Conservation (phyloP, 1,140 invertebrate species). For the Pseudoatta argentina region DNA sequence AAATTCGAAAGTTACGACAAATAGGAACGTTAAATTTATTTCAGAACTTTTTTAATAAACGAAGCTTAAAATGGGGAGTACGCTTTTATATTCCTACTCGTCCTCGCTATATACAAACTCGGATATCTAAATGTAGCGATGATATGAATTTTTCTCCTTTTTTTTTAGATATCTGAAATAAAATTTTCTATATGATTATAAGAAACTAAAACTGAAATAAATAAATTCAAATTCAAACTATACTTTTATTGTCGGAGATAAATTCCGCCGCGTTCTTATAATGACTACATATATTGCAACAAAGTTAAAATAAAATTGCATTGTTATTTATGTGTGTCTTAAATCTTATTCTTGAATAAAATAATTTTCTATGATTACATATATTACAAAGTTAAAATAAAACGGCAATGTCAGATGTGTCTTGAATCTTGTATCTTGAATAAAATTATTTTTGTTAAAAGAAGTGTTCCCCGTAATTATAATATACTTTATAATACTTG, state of each 20-base stretch:
- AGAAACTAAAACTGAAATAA: neutral
- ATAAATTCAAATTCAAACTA: neutral
- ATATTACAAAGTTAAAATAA: constrained; percentile 11
- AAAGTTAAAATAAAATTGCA: neutral
- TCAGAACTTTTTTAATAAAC: constrained; percentile 55
- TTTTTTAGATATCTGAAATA: neutral
- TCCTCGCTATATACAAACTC: neutral
- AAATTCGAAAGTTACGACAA: constrained; percentile 30
- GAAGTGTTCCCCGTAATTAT: neutral
- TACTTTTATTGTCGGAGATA: neutral
- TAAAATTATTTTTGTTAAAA: neutral
- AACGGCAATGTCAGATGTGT: neutral
- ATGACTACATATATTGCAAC: neutral
- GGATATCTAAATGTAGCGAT: neutral
- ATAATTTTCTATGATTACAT: neutral
- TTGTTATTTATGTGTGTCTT: neutral
- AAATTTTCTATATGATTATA: no score
- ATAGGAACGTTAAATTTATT: constrained; percentile 40
- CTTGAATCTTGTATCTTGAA: neutral
- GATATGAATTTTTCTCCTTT: neutral
- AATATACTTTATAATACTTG: no score
- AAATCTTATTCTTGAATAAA: neutral
- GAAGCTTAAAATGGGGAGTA: neutral
- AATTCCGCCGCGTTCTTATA: neutral
- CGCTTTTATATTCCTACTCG: neutral